phyloP scores from a whole-genome alignment of 1,140 invertebrate genomes.

The Hypothenemus hampei region DNA sequence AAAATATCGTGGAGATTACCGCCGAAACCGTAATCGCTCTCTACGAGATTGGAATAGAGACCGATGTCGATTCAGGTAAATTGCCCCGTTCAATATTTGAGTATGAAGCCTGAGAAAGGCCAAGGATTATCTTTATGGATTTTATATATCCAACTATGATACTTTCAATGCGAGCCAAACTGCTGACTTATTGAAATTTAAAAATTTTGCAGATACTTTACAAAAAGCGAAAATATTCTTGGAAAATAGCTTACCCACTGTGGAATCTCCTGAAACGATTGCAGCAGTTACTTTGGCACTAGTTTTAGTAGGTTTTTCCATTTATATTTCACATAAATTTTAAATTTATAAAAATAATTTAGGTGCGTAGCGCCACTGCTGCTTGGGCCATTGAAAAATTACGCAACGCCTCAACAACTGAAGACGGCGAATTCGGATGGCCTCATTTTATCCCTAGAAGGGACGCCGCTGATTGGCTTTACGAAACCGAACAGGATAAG shows the following conservation, averaged over 20 bases:
- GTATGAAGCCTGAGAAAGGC: not conserved
- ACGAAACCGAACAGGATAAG: conserved; percentile 51
- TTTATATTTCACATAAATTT: not conserved
- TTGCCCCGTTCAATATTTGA: conserved; percentile 8
- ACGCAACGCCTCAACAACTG: conserved; percentile 55
- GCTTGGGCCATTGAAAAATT: conserved; percentile 52
- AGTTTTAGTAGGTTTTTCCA: conserved; percentile 41
- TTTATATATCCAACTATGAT: not conserved
- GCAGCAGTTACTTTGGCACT: conserved; percentile 54
- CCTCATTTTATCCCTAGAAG: conserved; percentile 48
- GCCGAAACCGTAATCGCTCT: conserved; percentile 55
- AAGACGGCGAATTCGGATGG: conserved; percentile 62
- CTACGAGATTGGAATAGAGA: conserved; percentile 50
- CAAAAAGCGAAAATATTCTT: conserved; percentile 51
- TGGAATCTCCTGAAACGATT: conserved; percentile 52
- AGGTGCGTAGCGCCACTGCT: conserved; percentile 51
- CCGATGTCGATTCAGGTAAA: conserved; percentile 30
- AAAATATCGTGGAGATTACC: conserved; percentile 54
- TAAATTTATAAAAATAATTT: not conserved
- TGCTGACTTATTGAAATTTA: not conserved
- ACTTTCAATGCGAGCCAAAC: not conserved
- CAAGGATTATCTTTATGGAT: conserved; percentile 1
- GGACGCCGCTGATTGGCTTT: conserved; percentile 54
- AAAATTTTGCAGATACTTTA: conserved; percentile 34
- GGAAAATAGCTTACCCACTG: conserved; percentile 51